Conservation (phyloP, 2,113 vertebrate genomes). For the Catharus minimus region DNA sequence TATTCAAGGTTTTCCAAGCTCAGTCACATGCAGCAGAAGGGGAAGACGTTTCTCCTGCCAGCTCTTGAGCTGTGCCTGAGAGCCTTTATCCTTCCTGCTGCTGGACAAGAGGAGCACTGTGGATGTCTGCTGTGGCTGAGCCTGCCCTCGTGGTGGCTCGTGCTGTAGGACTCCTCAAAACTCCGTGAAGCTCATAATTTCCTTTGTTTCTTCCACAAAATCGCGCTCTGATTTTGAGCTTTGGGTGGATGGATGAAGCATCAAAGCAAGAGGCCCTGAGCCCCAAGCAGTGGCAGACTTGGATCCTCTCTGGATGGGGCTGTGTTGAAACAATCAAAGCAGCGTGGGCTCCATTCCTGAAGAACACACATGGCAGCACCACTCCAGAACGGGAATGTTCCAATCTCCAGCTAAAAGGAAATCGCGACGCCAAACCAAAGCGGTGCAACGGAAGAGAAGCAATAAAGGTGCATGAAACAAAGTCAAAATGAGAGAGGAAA, state of each 20-base stretch:
- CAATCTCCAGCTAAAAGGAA: background rate
- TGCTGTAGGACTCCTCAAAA: background rate
- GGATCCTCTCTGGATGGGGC: background rate
- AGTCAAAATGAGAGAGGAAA: background rate
- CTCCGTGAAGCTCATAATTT: background rate
- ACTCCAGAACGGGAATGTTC: background rate
- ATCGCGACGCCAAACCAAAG: background rate
- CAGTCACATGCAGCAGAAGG: slow-evolving; percentile 1
- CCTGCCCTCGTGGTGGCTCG: fast-evolving
- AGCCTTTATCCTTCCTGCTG: background rate
- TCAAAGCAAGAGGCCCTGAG: background rate
- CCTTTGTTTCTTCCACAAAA: background rate
- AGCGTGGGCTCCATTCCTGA: background rate
- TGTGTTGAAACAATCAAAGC: background rate
- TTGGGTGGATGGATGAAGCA: background rate
- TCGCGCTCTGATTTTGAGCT: background rate
- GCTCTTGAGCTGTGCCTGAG: background rate
- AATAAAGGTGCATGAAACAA: background rate
- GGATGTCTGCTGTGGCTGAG: background rate
- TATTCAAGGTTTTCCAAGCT: slow-evolving; percentile 33
- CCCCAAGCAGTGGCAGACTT: background rate
- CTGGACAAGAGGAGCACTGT: background rate
- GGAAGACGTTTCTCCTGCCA: background rate
- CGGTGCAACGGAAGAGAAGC: background rate
- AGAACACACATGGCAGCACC: background rate